Evolutionary conservation across 2,797 vertebrate genomes (phyloP).

Genomic region (Poecilia wingei): DNA sequence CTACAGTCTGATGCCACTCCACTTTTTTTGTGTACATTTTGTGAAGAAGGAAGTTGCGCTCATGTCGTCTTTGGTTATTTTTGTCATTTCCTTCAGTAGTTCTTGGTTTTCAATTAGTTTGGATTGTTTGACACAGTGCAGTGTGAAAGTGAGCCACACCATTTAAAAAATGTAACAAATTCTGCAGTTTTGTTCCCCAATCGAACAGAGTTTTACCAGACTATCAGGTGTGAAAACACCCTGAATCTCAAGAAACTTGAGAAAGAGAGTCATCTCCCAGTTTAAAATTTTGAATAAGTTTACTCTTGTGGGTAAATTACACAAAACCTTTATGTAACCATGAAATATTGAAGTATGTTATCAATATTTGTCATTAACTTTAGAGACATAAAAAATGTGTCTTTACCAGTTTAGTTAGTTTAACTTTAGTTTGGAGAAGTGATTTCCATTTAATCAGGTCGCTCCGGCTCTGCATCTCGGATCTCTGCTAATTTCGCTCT

Average conservation of each 20-base stretch:
- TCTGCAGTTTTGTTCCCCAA: no score
- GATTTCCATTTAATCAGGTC: conserved; percentile 30
- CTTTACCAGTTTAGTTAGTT: neutral
- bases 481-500: conserved; percentile 35
- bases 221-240: neutral
- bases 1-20: no score
- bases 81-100: no score
- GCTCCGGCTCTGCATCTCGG: conserved; percentile 29
- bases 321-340: neutral
- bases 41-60: no score
- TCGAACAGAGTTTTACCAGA: no score
- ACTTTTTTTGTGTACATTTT: no score
- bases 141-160: no score
- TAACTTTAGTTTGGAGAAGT: conserved; percentile 18
- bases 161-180: no score
- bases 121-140: no score
- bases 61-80: no score
- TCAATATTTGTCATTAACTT: neutral
- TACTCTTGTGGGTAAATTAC: neutral
- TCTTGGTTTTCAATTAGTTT: no score
- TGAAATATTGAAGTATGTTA: neutral
- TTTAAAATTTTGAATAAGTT: neutral
- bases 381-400: neutral
- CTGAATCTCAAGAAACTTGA: neutral
- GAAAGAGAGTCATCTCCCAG: neutral